Evolutionary conservation across 2,113 vertebrate species (phyloP).

Genomic region (Cyprinodon brontotheroides): DNA sequence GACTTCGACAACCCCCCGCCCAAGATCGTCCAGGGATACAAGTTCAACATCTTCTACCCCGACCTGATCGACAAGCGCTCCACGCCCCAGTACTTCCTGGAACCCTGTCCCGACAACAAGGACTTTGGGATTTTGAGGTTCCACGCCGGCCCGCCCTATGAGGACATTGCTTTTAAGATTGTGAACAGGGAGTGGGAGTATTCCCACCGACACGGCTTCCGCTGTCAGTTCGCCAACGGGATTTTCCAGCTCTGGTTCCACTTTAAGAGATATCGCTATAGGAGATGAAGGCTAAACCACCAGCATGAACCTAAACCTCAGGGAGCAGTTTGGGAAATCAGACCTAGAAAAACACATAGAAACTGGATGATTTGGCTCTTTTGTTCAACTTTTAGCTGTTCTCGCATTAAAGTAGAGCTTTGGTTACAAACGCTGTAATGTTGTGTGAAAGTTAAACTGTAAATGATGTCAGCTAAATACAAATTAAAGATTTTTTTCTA

Average conservation of each 20-base stretch:
- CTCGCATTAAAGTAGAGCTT: conserved; percentile 2
- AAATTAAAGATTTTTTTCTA: conserved; percentile 62
- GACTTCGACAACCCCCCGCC: conserved; percentile 97
- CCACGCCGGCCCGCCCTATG: conserved; percentile 93
- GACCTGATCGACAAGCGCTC: conserved; percentile 96
- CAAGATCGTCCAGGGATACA: conserved; percentile 98
- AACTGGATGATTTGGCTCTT: not conserved
- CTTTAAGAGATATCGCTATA: conserved; percentile 96
- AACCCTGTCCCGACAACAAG: conserved; percentile 92
- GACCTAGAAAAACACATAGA: too few species aligned
- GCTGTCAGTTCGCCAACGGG: conserved; percentile 97
- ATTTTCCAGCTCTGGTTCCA: conserved; percentile 99
- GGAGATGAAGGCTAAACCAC: conserved; percentile 74
- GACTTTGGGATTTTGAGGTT: conserved; percentile 97
- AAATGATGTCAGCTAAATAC: conserved; percentile 32
- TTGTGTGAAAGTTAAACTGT: conserved; percentile 27
- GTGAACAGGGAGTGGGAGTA: conserved; percentile 98
- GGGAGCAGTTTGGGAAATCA: too few species aligned
- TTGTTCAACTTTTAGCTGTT: conserved; percentile 17
- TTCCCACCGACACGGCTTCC: conserved; percentile 95
- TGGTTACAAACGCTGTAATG: conserved; percentile 16
- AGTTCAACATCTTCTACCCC: conserved; percentile 99
- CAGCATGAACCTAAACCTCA: conserved; percentile 17
- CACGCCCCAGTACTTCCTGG: conserved; percentile 96
- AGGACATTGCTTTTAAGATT: conserved; percentile 98